Conservation (phyloP, 2,797 vertebrate genomes). For the Neoniphon sammara region DNA sequence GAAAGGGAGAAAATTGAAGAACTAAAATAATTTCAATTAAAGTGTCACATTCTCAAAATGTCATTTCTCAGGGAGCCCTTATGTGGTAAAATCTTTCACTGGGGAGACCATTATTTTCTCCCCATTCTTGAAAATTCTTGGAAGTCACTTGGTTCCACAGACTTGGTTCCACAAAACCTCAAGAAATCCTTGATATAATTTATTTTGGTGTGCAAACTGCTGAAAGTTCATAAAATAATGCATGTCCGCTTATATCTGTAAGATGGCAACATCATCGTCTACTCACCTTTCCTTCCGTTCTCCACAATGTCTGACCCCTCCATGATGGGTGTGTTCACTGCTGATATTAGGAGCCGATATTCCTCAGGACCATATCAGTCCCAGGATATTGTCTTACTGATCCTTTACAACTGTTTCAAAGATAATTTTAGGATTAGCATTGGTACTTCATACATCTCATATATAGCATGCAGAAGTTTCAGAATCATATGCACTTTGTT, state of each 20-base stretch:
- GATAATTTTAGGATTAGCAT: constrained; percentile 2
- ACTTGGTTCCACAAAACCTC: not conserved
- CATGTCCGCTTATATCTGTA: not conserved
- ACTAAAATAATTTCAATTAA: too few relatives aligned
- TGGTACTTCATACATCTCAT: not conserved
- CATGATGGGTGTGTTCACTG: constrained; percentile 39
- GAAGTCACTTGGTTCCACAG: not conserved
- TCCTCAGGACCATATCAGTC: constrained; percentile 39
- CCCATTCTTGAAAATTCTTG: not conserved
- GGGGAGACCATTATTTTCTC: too few relatives aligned
- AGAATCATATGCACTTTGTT: not conserved
- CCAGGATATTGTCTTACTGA: not conserved
- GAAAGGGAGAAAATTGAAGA: too few relatives aligned
- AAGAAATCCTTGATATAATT: not conserved
- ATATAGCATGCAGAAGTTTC: not conserved
- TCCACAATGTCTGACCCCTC: constrained; percentile 31
- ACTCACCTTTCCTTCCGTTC: constrained; percentile 58
- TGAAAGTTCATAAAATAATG: not conserved
- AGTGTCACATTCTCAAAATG: too few relatives aligned
- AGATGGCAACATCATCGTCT: not conserved
- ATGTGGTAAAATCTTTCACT: not conserved
- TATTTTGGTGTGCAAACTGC: not conserved
- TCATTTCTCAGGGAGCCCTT: too few relatives aligned
- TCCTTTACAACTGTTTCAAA: not conserved
- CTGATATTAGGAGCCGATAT: not conserved